Percentiles rank a stretch among this genome's conserved stretches.
Evolutionary conservation across 2,888 invertebrate species (phyloP).

Genomic region (Uloborus plumipes): DNA sequence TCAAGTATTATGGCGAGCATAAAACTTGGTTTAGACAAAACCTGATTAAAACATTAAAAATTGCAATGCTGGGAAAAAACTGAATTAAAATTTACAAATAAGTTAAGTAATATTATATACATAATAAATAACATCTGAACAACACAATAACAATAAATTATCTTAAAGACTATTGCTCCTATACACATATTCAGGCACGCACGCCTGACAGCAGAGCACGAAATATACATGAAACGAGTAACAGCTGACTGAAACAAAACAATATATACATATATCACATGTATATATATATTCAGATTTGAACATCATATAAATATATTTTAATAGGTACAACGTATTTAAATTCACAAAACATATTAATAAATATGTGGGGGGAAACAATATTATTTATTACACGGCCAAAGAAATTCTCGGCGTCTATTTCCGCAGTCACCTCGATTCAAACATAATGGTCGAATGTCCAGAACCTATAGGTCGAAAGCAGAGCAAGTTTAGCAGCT

Average conservation of each 20-base stretch:
- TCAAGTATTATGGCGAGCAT: conserved; percentile 1
- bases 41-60: too few relatives aligned
- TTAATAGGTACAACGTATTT: conserved; percentile 31
- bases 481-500: conserved; percentile 18
- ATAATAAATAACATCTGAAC: too few relatives aligned
- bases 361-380: not conserved
- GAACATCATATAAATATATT: conserved; percentile 41
- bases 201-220: conserved; percentile 49
- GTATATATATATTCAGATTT: conserved; percentile 37
- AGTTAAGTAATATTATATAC: not conserved
- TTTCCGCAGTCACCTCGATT: not conserved
- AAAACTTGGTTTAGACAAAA: not conserved
- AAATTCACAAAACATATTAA: not conserved
- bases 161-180: conserved; percentile 41
- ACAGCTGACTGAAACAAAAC: conserved; percentile 27
- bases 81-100: too few relatives aligned
- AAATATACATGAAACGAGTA: conserved; percentile 31
- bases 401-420: not conserved
- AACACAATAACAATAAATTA: too few relatives aligned
- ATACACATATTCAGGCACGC: conserved; percentile 44
- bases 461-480: not conserved
- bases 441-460: too few relatives aligned
- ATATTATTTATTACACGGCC: not conserved
- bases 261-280: conserved; percentile 52
- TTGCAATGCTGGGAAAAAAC: too few relatives aligned